A percentile compares a stretch with the other conserved stretches of the same genome.
Evolutionary conservation across 2,797 vertebrate genomes (phyloP).

Genomic region (Anisognathus igniventris): DNA sequence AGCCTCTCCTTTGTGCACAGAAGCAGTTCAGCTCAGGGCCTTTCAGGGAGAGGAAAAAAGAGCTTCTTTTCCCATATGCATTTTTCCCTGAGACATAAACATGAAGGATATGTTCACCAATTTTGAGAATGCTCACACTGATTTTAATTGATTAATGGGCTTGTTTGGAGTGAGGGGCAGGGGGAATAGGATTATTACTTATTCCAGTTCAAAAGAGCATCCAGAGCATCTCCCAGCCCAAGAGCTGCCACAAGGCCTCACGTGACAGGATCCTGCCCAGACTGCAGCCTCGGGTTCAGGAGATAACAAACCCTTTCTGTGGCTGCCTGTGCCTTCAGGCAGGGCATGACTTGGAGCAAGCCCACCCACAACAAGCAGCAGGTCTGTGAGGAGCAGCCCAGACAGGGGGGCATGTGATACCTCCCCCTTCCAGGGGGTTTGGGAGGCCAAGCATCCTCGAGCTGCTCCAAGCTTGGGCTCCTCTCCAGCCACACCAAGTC

Average conservation of each 20-base stretch:
- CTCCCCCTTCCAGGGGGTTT: not conserved
- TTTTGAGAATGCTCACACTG: not conserved
- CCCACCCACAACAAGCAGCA: constrained; percentile 19
- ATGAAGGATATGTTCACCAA: fast-evolving
- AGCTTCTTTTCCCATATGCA: not conserved
- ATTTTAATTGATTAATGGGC: not conserved
- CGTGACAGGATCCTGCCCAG: constrained; percentile 26
- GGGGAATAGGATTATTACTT: not conserved
- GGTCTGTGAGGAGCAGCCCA: not conserved
- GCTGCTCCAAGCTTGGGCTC: not conserved
- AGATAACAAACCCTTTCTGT: constrained; percentile 27
- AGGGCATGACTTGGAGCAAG: constrained; percentile 9
- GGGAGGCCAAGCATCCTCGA: not conserved
- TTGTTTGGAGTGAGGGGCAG: not conserved
- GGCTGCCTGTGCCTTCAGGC: not conserved
- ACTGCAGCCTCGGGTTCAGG: not conserved
- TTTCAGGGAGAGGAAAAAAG: not conserved
- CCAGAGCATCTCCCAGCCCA: not conserved
- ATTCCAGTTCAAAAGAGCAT: not conserved
- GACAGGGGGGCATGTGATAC: not conserved
- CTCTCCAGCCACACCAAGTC: not conserved
- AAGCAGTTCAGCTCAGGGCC: not conserved
- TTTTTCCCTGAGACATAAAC: not conserved
- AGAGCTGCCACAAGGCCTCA: not conserved
- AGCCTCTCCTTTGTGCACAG: not conserved